phyloP scores from a whole-genome alignment of 92 coral and sea anemone species.

The Parazoanthus atlanticus region DNA sequence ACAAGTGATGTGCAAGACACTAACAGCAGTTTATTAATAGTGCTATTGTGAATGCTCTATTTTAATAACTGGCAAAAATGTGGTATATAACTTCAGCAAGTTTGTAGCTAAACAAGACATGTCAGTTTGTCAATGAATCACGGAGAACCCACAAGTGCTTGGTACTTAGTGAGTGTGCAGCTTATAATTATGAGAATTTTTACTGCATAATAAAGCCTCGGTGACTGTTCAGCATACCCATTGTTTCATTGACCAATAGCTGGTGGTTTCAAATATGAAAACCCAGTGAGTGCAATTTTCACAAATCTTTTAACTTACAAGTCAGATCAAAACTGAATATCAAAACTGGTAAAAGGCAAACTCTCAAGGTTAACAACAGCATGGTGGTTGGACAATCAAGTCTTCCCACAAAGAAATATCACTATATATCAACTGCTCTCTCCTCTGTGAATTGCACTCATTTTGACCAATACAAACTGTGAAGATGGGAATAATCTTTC shows the following conservation, averaged over 20 bases:
- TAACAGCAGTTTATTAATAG: constrained; percentile 29
- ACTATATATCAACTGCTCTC: too few species aligned
- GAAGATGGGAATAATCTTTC: not conserved
- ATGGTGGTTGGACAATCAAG: too few species aligned
- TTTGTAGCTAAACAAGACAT: not conserved
- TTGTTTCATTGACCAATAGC: not conserved
- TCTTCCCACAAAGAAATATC: too few species aligned
- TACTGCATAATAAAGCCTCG: not conserved
- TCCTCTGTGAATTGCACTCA: too few species aligned
- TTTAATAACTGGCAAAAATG: constrained; percentile 3
- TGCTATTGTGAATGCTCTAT: constrained; percentile 17
- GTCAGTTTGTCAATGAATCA: constrained; percentile 24
- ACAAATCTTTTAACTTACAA: too few species aligned
- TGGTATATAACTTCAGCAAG: constrained; percentile 3
- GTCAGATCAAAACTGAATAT: too few species aligned
- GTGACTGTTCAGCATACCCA: not conserved
- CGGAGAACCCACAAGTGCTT: not conserved
- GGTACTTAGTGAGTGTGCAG: not conserved
- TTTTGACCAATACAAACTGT: too few species aligned
- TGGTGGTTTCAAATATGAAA: not conserved
- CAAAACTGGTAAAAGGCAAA: too few species aligned
- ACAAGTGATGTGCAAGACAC: constrained; percentile 25
- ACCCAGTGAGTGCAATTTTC: not conserved
- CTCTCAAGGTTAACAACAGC: too few species aligned
- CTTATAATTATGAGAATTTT: too few species aligned